Percentiles rank a stretch among this genome's conserved stretches.
Conservation (phyloP, 2,113 vertebrate genomes). For the Ciconia maguari region DNA sequence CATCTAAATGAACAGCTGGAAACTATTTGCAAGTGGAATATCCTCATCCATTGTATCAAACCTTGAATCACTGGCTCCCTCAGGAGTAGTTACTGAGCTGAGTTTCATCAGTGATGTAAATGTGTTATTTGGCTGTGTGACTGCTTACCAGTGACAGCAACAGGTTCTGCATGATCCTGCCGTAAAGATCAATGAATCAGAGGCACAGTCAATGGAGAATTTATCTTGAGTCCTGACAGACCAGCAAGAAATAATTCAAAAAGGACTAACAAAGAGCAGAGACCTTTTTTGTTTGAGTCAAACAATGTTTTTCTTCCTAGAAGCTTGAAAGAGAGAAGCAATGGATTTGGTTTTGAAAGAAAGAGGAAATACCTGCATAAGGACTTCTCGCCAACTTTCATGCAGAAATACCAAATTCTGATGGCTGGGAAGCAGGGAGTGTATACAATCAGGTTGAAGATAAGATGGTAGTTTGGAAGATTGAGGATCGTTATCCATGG, state of each 20-base stretch:
- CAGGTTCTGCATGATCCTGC: not conserved
- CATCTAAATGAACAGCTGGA: constrained; percentile 31
- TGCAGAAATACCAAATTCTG: not conserved
- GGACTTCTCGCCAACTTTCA: not conserved
- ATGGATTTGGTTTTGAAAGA: not conserved
- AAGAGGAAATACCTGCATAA: not conserved
- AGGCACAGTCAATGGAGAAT: not conserved
- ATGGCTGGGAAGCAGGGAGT: not conserved
- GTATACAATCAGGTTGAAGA: not conserved
- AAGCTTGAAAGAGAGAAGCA: not conserved
- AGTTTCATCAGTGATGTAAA: not conserved
- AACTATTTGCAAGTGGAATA: not conserved
- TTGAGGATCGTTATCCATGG: rapidly evolving
- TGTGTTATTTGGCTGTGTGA: not conserved
- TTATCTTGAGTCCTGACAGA: not conserved
- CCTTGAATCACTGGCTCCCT: not conserved
- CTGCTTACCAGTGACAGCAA: not conserved
- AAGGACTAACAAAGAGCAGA: not conserved
- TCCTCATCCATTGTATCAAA: not conserved
- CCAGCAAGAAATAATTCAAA: not conserved
- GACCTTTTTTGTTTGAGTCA: not conserved
- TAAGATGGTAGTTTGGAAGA: not conserved
- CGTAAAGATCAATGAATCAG: not conserved
- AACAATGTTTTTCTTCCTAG: not conserved
- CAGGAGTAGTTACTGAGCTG: not conserved